A percentile compares a stretch with the other conserved stretches of the same genome.
Evolutionary conservation across 1,140 invertebrate genomes (phyloP).

Genomic region (Drosophila insularis): DNA sequence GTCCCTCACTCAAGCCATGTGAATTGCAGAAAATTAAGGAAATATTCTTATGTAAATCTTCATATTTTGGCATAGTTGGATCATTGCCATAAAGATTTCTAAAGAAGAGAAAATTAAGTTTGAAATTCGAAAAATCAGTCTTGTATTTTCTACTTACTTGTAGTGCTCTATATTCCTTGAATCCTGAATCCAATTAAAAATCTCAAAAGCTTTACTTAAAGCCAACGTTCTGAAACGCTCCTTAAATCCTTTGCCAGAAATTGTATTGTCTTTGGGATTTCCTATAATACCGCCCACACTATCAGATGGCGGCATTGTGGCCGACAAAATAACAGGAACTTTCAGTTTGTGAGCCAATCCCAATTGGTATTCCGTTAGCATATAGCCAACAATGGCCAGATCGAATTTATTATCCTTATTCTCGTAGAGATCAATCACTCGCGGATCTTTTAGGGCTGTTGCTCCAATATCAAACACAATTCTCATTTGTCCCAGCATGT

Average conservation of each 20-base stretch:
- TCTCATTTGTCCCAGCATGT: conserved; percentile 3
- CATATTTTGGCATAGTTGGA: conserved; percentile 6
- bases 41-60: conserved; percentile 5
- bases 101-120: background rate
- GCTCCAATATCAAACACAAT: conserved; percentile 25
- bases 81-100: conserved; percentile 18
- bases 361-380: conserved; percentile 42
- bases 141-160: background rate
- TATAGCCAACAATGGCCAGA: conserved; percentile 35
- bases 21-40: conserved; percentile 16
- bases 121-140: too few relatives aligned
- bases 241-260: too few relatives aligned
- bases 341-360: conserved; percentile 44
- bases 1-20: conserved; percentile 11
- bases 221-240: background rate
- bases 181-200: conserved; percentile 10
- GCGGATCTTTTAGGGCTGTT: conserved; percentile 20
- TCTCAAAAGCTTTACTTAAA: background rate
- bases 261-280: conserved; percentile 28
- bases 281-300: conserved; percentile 27
- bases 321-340: conserved; percentile 26
- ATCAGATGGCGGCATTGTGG: conserved; percentile 6
- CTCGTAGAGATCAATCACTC: conserved; percentile 28
- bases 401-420: conserved; percentile 44
- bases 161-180: background rate